Base-by-base conservation (phyloP, 2,797 vertebrate genomes). In the Percopsis omiscomaycus region DNA sequence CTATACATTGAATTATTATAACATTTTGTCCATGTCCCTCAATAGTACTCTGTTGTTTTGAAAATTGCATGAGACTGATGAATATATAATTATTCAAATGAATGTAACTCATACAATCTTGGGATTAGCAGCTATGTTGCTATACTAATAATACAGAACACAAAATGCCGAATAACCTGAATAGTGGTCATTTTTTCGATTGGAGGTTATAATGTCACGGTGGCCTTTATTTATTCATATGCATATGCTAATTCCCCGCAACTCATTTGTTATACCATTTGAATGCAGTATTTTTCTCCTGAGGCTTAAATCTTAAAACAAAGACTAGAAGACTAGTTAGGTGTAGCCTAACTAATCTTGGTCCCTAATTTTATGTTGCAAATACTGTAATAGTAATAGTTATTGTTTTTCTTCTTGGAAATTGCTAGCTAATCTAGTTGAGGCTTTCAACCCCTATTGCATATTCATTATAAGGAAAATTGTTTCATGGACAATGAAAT, bases 61-160 rank as follows among this genome's bases (percentile, higher is more conserved):
- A 88, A 89, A 87, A 86, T 84, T 84, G 82, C 74, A 89, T 77
- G 68, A 78, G 82, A 77, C 28, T 81, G 84, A 87, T 88, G 83
- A 86, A 88, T 87, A 83, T 60, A 82, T 84, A 87, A 86, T 90
- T 77, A 81, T 48, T 61, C 28, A 13, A 65, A 52, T n/a, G 71
- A 72, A 73, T 77, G 70, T 73, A 73, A 68, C 67, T 81, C 67
- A 68, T 75, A 71, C 66, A 16, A 27, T 73, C 55, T 51, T 50
- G 60, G 54, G 67, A 73, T 83, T 75, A 84, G 77, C 66, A 66
- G 62, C 65, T 27, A 61, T 60, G 61, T 72, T 80, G 58, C 68
- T 13, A 12, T 42, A 4, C 44, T 6, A 71, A 28, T 66, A 77
- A 78, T 59, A 30, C 60, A 51, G 53, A 69, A 61, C 44, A 62